These are phyloP conservation scores for Lateolabrax maculatus DNA, from an alignment of 2,797 vertebrate species.

Conservation along the genomic window DNA sequence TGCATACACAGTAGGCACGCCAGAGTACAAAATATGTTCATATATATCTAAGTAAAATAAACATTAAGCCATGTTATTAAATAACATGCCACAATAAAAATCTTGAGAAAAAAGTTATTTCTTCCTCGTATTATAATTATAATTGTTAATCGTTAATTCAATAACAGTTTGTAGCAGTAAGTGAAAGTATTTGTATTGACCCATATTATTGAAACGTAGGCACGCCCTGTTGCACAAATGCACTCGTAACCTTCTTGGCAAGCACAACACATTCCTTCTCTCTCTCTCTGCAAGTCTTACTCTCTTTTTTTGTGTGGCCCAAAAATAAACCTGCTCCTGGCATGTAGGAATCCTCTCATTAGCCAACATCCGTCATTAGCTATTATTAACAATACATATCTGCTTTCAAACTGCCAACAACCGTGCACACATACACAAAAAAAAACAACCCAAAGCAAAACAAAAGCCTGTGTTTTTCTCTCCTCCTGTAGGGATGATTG, in stretches of 20 bases:
- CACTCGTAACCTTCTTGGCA: conserved; percentile 56
- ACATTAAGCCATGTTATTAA: neutral
- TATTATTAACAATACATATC: conserved; percentile 69
- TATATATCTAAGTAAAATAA: too few species aligned
- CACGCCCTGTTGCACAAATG: conserved; percentile 43
- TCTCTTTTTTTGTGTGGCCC: conserved; percentile 47
- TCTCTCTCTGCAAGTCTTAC: neutral
- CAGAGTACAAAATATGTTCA: neutral
- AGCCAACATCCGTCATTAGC: conserved; percentile 54
- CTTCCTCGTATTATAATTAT: too few species aligned
- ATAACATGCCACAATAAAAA: neutral
- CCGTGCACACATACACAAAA: conserved; percentile 9
- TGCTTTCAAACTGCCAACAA: conserved; percentile 53
- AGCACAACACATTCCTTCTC: conserved; percentile 62
- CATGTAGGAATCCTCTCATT: conserved; percentile 72
- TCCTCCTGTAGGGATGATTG: conserved; percentile 92
- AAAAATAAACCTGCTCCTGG: conserved; percentile 71
- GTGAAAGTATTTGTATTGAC: conserved; percentile 36
- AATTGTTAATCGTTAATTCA: too few species aligned
- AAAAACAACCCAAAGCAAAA: too few species aligned
- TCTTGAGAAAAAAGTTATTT: neutral
- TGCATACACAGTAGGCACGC: neutral
- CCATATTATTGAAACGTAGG: conserved; percentile 32
- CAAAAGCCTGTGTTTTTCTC: conserved; percentile 22
- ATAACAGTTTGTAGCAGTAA: too few species aligned